A percentile compares a stretch with the other conserved stretches of the same genome.
These are phyloP conservation scores for Hydrotaea diabolus DNA, from an alignment of 2,888 invertebrate genomes.

Conservation along the genomic window DNA sequence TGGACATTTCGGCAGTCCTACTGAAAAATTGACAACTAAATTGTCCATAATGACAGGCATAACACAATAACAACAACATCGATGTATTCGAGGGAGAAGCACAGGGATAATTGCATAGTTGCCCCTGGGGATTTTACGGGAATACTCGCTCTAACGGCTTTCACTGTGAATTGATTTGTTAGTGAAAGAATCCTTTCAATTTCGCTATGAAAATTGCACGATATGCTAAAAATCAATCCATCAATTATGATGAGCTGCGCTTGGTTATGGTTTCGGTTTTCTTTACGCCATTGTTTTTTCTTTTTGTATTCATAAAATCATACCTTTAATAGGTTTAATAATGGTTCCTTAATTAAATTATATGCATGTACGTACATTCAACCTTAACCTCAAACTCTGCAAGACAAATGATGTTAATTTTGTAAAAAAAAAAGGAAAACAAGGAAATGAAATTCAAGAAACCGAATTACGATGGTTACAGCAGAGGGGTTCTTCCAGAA, in stretches of 20 bases:
- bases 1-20: slow-evolving; percentile 36
- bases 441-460: slow-evolving; percentile 22
- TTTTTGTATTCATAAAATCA: slow-evolving; percentile 12
- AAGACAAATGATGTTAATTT: slow-evolving; percentile 55
- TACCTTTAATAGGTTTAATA: slow-evolving; percentile 40
- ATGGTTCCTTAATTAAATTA: slow-evolving; percentile 58
- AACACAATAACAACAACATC: too few relatives aligned
- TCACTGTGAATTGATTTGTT: slow-evolving; percentile 2
- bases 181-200: slow-evolving; percentile 35
- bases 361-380: slow-evolving; percentile 24
- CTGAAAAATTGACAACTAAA: slow-evolving; percentile 57
- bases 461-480: slow-evolving; percentile 13
- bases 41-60: slow-evolving; percentile 62
- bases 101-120: slow-evolving; percentile 18
- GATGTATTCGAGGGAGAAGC: not conserved
- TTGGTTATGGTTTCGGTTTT: slow-evolving; percentile 39
- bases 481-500: not conserved
- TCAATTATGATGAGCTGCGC: slow-evolving; percentile 45
- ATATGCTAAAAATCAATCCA: slow-evolving; percentile 51
- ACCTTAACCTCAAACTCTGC: slow-evolving; percentile 26
- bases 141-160: slow-evolving; percentile 39
- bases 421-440: slow-evolving; percentile 40
- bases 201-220: not conserved
- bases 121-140: not conserved
- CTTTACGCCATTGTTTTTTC: too few relatives aligned